A percentile compares a stretch with the other conserved stretches of the same genome.
These are phyloP conservation scores for Achatina immaculata DNA, from an alignment of 1,140 invertebrate species.

Conservation along the genomic window DNA sequence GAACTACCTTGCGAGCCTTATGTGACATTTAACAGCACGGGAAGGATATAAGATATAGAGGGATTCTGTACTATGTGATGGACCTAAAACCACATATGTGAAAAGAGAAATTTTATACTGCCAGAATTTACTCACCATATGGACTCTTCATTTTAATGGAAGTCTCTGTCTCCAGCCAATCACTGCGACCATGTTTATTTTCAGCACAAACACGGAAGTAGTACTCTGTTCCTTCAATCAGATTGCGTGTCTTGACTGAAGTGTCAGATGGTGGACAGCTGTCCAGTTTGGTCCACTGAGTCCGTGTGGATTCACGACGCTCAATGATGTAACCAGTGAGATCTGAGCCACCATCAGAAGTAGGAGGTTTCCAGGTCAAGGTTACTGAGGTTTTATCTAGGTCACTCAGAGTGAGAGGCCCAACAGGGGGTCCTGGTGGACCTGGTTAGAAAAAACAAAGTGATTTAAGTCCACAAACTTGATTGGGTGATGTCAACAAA, in stretches of 20 bases:
- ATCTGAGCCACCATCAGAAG: constrained; percentile 66
- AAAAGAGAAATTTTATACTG: no score
- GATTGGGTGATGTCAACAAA: no score
- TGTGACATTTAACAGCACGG: no score
- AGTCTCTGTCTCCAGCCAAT: constrained; percentile 87
- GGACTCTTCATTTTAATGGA: constrained; percentile 88
- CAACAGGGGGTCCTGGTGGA: constrained; percentile 89
- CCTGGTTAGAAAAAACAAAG: constrained; percentile 58
- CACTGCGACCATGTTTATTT: constrained; percentile 84
- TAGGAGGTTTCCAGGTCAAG: constrained; percentile 67
- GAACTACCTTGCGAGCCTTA: no score
- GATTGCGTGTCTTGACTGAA: constrained; percentile 87
- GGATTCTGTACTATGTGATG: no score
- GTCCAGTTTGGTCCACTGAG: constrained; percentile 85
- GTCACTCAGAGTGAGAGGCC: constrained; percentile 77
- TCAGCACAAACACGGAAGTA: constrained; percentile 91
- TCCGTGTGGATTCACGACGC: constrained; percentile 76
- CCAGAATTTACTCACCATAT: constrained; percentile 87
- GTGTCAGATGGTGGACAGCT: constrained; percentile 47
- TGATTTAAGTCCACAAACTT: no score
- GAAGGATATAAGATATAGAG: no score
- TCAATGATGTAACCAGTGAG: constrained; percentile 69
- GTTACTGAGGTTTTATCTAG: constrained; percentile 71
- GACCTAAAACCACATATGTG: no score
- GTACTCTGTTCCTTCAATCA: constrained; percentile 85